Base-by-base conservation (phyloP, 2,888 invertebrate species). In the Eledona agricola region DNA sequence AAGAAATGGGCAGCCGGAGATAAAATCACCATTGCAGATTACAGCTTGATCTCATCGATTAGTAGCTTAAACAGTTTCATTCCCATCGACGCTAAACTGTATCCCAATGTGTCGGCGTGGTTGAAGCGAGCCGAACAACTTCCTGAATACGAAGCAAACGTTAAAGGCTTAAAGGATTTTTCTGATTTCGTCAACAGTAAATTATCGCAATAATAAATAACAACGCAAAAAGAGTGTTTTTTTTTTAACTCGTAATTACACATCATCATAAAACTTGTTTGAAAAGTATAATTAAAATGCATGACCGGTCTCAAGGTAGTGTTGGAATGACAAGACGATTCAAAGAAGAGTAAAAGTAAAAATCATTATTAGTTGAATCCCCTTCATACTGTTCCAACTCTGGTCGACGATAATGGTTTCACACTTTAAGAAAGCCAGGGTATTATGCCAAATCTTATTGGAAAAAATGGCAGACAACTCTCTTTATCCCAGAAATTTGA, bases 21-120 rank as follows among this genome's bases (percentile, higher is more conserved):
- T 28, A 65, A 72, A 15, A 62, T 80, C 38, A 81, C 82, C 2
- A 72, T 82, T 34, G 82, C 81, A 6, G 83, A 83, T 60, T 67
- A 80, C 35, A 72, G 76, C 7, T 69, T 77, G 15, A 71, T 74
- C 4, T 66, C 77, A 6, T 67, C 68, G 1, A 57, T 73, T 2
- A 63, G 71, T 1, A 64, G 66, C 4, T 34, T 72, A 3, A 51
- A 58, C 3, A 74, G 25, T 20, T 16, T 51, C 6, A 37, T 51
- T 4, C 35, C 51, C 4, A 3, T 51, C 15, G 43, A 76, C 29
- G 54, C 43, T 5, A 56, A 60, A 3, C 73, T 68, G 68, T 68
- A 61, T 57, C 66, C 66, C 0, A 66, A 66, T 37, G 38, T 74
- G 9, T 31, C 40, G 0, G 62, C 60, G 9, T 75, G 74, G 74